Evolutionary conservation across 2,888 invertebrate species (phyloP), one percentile per base, ranked within the genome.

Genomic region (Coremacera marginata): DNA sequence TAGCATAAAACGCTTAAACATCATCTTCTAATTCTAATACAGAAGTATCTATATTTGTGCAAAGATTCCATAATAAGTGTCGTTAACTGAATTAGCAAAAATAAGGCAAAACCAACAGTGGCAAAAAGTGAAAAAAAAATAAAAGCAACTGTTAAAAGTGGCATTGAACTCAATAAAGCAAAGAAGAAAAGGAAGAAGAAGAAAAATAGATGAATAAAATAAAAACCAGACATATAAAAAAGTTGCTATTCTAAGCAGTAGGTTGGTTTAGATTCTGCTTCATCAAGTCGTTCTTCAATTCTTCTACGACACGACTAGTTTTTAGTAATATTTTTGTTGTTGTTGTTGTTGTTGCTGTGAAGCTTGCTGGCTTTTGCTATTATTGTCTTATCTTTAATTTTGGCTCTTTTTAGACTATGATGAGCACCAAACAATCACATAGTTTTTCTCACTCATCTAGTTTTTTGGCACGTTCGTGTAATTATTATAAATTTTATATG

Each of bases 121-220:
- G 19, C 1, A 31, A 72, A 52, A 73, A 73, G 25, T 27, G 31
- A 70, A 62, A 73, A 70, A 75, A 37, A 16, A 51, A 74, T 27
- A 67, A 68, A 73, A 77, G 73, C 52, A 79, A 77, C 75, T 34
- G 75, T 79, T 75, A 76, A 78, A 75, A 63, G 62, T 78, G 78
- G 78, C 79, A 79, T 78, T 79, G 79, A 79, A 79, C 79, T 78
- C 78, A 77, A 78, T 77, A 74, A 27, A 19, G 44, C 19, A 8
- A 57, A 37, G 16, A 22, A 57, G 55, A 57, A 19, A 5, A 9
- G 9, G 19, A 34, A 44, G n/a, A 9, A n/a, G 60, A 22, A 25
- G n/a, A 5, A 65, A 34, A 34, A 44, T 67, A 19, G 44, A 67
- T 37, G 8, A 67, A 19, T 5, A 44, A 22, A 44, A 67, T 67